A percentile compares a stretch with the other conserved stretches of the same genome.
These are phyloP conservation scores for Charanyca ferruginea DNA, from an alignment of 2,888 invertebrate genomes.

Conservation along the genomic window DNA sequence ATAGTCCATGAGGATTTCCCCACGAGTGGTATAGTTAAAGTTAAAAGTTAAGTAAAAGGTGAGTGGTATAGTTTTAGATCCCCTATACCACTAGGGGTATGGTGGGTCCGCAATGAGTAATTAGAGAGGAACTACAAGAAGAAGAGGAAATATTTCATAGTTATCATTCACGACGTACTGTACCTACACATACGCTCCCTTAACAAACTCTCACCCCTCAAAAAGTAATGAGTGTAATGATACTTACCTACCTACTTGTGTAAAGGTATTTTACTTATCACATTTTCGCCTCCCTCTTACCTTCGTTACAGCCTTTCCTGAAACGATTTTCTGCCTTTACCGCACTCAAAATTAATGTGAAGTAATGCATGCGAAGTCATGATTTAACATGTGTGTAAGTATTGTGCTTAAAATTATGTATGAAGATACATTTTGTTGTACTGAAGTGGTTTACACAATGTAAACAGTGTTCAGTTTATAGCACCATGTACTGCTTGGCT, in stretches of 20 bases:
- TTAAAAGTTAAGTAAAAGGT: too few species aligned
- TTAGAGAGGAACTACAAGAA: too few species aligned
- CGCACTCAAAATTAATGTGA: slow-evolving; percentile 2
- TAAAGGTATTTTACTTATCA: slow-evolving; percentile 37
- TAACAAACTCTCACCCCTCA: not conserved
- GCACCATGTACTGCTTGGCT: too few species aligned
- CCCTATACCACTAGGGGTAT: too few species aligned
- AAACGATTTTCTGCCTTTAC: slow-evolving; percentile 19
- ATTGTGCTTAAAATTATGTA: not conserved
- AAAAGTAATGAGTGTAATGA: slow-evolving; percentile 24
- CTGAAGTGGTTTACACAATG: not conserved
- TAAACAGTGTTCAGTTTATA: too few species aligned
- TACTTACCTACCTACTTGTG: slow-evolving; percentile 1
- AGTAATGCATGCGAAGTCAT: slow-evolving; percentile 5
- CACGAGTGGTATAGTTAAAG: too few species aligned
- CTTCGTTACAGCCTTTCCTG: slow-evolving; percentile 21
- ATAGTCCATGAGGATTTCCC: too few species aligned
- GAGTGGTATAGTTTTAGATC: too few species aligned
- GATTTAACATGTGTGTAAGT: not conserved
- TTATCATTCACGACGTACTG: too few species aligned
- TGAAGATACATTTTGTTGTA: not conserved
- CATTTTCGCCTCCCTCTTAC: slow-evolving; percentile 11
- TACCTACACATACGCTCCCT: not conserved
- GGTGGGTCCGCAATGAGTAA: too few species aligned
- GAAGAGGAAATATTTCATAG: too few species aligned